phyloP scores from a whole-genome alignment of 2,888 invertebrate genomes.

The Drosophila nigricruria region DNA sequence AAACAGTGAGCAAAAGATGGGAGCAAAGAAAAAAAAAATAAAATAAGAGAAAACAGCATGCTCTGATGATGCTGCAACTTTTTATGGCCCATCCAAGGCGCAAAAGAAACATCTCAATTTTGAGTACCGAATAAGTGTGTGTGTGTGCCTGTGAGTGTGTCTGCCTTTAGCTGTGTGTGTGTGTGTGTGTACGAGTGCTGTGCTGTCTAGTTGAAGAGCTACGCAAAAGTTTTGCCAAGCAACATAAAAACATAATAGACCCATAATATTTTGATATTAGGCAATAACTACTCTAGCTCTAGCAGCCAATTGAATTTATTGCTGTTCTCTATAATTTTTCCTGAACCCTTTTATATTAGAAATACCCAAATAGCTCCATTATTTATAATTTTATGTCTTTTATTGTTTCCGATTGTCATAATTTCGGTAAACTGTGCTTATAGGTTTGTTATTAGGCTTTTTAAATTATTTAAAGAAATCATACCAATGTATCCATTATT shows the following conservation, averaged over 20 bases:
- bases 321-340: neutral
- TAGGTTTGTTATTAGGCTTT: no score
- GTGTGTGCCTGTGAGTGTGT: conserved; percentile 1
- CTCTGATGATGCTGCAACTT: conserved; percentile 72
- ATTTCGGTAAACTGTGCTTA: neutral
- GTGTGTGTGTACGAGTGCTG: neutral
- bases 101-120: conserved; percentile 64
- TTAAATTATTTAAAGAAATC: no score
- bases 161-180: neutral
- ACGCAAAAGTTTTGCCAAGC: conserved; percentile 33
- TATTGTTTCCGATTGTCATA: neutral
- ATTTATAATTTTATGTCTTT: neutral
- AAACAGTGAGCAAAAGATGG: conserved; percentile 19
- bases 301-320: conserved; percentile 21
- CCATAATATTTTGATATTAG: conserved; percentile 33
- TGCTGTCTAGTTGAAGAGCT: conserved; percentile 18
- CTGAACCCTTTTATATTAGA: neutral
- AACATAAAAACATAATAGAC: conserved; percentile 33
- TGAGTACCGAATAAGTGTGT: conserved; percentile 16
- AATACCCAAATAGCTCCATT: neutral
- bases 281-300: conserved; percentile 25
- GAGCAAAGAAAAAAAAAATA: neutral
- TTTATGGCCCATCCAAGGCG: conserved; percentile 53
- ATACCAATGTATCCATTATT: neutral
- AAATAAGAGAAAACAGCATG: conserved; percentile 26